These are phyloP conservation scores for Tupiocoris notatus DNA, from an alignment of 2,888 invertebrate species.

Conservation along the genomic window DNA sequence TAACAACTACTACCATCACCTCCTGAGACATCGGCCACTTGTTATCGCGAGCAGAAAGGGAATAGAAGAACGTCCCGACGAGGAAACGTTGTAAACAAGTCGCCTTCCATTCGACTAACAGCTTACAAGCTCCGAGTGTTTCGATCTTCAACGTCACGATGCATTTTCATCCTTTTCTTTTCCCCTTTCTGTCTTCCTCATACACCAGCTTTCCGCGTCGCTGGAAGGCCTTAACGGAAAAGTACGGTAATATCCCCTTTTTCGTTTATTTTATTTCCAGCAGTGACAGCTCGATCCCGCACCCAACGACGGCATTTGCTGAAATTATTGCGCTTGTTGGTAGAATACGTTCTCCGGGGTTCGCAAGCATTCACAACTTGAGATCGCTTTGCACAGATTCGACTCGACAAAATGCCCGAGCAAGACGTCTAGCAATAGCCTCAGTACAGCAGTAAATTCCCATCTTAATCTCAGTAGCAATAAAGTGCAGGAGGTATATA, in stretches of 20 bases:
- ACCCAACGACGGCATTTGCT: neutral
- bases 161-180: neutral
- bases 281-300: neutral
- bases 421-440: too few relatives aligned
- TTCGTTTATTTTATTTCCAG: neutral
- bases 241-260: neutral
- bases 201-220: neutral
- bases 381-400: too few relatives aligned
- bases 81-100: neutral
- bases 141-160: neutral
- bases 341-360: neutral
- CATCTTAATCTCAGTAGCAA: too few relatives aligned
- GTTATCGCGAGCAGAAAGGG: neutral
- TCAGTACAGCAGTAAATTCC: too few relatives aligned
- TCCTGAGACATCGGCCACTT: neutral
- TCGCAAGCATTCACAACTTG: too few relatives aligned
- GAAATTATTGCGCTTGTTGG: neutral
- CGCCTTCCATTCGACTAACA: neutral
- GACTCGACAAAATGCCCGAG: too few relatives aligned
- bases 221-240: neutral
- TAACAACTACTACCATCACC: neutral
- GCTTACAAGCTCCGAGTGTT: too few relatives aligned
- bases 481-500: too few relatives aligned
- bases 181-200: neutral
- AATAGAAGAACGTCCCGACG: neutral